Evolutionary conservation across 1,140 invertebrate genomes (phyloP).

Genomic region (Zelostemma sp.): DNA sequence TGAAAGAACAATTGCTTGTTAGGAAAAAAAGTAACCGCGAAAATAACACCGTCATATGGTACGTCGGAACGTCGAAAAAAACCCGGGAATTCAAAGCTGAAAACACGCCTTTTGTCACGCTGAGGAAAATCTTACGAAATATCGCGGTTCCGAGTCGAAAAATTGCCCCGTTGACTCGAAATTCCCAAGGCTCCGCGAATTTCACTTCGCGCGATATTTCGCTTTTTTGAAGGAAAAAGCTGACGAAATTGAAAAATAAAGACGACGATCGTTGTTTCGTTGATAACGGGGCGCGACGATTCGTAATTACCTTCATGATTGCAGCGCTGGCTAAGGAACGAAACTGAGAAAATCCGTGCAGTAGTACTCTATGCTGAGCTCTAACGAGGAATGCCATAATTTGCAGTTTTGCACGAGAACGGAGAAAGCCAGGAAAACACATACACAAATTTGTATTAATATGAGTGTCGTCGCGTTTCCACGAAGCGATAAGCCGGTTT

Average conservation of each 20-base stretch:
- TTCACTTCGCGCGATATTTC: too few species aligned
- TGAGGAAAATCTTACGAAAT: not conserved
- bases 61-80: conserved; percentile 9
- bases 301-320: conserved; percentile 63
- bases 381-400: conserved; percentile 66
- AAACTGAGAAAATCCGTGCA: conserved; percentile 55
- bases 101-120: not conserved
- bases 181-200: too few species aligned
- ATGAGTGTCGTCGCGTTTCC: too few species aligned
- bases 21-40: not conserved
- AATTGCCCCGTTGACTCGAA: too few species aligned
- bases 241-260: too few species aligned
- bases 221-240: too few species aligned
- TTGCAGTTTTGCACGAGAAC: too few species aligned
- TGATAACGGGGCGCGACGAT: too few species aligned
- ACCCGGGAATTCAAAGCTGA: not conserved
- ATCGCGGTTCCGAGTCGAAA: not conserved
- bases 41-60: conserved; percentile 15
- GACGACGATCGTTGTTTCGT: too few species aligned
- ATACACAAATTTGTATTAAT: too few species aligned
- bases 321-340: conserved; percentile 54
- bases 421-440: too few species aligned
- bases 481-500: too few species aligned
- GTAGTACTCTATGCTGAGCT: conserved; percentile 36
- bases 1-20: conserved; percentile 16